A percentile compares a stretch with the other conserved stretches of the same genome.
These are phyloP conservation scores for Ostrea edulis DNA, from an alignment of 1,140 invertebrate species.

Conservation along the genomic window DNA sequence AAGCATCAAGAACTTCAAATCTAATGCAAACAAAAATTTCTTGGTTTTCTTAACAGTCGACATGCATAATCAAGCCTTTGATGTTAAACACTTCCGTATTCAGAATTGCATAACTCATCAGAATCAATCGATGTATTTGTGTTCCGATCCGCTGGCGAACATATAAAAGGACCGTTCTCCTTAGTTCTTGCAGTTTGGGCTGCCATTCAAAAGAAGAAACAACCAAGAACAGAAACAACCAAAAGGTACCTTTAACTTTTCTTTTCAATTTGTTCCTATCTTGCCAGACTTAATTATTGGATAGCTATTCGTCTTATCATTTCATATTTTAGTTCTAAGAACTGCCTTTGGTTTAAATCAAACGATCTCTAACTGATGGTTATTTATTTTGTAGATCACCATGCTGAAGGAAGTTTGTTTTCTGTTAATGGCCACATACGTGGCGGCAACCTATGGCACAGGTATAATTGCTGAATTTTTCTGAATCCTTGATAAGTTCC, in stretches of 20 bases:
- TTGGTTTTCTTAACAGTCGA: background rate
- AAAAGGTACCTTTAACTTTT: background rate
- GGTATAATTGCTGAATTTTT: background rate
- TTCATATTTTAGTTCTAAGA: no score
- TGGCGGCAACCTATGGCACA: background rate
- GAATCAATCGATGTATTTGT: background rate
- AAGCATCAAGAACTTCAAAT: background rate
- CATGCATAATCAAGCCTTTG: background rate
- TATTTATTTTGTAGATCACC: background rate
- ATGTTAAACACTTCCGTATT: background rate
- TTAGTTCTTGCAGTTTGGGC: background rate
- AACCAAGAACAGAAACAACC: background rate
- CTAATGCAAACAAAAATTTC: no score
- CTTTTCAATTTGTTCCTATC: background rate
- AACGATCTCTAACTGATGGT: background rate
- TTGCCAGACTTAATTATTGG: background rate
- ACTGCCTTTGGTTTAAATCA: no score
- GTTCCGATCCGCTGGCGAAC: background rate
- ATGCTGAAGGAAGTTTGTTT: slow-evolving; percentile 27
- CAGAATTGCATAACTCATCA: background rate
- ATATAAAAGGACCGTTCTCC: background rate
- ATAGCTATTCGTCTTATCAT: no score
- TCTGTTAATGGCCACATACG: slow-evolving; percentile 22
- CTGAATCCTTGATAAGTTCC: no score
- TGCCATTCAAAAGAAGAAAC: background rate